A percentile compares a stretch with the other conserved stretches of the same genome.
Evolutionary conservation across 2,113 vertebrate species (phyloP).

Genomic region (Typhlomys cinereus): DNA sequence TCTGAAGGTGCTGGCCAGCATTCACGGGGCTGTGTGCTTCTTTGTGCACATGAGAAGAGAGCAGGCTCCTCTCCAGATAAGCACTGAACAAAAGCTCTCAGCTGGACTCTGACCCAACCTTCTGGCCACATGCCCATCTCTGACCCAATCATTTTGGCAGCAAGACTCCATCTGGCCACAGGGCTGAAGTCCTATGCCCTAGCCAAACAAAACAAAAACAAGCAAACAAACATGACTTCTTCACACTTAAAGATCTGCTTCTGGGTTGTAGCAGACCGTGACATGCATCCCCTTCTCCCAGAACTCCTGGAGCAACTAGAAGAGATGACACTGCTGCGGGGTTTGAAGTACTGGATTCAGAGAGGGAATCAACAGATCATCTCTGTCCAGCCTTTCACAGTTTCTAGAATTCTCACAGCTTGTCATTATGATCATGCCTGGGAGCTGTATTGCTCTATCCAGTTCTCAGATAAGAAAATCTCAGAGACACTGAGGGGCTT

Average conservation of each 20-base stretch:
- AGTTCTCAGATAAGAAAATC: constrained; percentile 39
- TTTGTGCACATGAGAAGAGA: neutral
- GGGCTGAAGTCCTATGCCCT: neutral
- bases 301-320: constrained; percentile 10
- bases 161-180: neutral
- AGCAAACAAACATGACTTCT: neutral
- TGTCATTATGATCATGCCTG: neutral
- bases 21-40: neutral
- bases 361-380: neutral
- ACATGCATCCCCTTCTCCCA: neutral
- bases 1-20: neutral
- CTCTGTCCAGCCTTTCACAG: constrained; percentile 2
- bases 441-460: neutral
- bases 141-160: constrained; percentile 13
- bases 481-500: neutral
- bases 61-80: neutral
- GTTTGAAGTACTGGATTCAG: neutral
- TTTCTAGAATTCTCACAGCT: neutral
- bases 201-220: neutral
- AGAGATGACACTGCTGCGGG: neutral
- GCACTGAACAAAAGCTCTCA: neutral
- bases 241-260: neutral
- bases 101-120: neutral
- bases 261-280: neutral
- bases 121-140: neutral